Evolutionary conservation across 2,113 vertebrate genomes (phyloP), one percentile per base, ranked within the genome.

Genomic region (Ardeotis arabs): DNA sequence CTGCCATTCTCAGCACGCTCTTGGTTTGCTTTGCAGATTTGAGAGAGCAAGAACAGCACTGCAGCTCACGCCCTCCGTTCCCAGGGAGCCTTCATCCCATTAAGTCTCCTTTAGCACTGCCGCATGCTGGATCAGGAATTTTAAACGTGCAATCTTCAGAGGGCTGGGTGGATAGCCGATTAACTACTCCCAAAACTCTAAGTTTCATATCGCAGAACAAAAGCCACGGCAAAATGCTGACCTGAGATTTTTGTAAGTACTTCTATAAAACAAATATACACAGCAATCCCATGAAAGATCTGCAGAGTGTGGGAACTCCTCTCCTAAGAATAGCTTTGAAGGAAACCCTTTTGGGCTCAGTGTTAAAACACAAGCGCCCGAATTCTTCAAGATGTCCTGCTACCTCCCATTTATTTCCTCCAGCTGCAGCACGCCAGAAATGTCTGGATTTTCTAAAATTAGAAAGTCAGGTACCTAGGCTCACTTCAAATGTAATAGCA

Each of bases 91-190:
- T 60, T 69, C 56, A 84, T 47, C 41, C 81, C 92, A 45, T 86
- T 86, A 75, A 86, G 86, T 49, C 82, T 87, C 69, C 69, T 67
- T 67, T 74, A 74, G 81, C 4, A 1, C 29, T 49, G 70, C 70
- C 5, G 3, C 63, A 8, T 58, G 77, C 86, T 91, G 69, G 90
- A 79, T 90, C 47, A 70, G 87, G 95, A 80, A 72, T 96, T 90
- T 84, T 64, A 78, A 86, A 78, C 0, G 7, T 25, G 19, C 11
- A 6, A 7, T 62, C 95, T 90, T 78, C 68, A 63, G 89, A 93
- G 87, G 55, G 12, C 6, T 78, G 89, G 59, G 22, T 1, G 21
- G 49, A 60, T 4, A 67, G 27, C 62, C 10, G 10, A 14, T 75
- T 73, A 94, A 85, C 91, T 62, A 31, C 28, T 77, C 75, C 69